Conservation (phyloP, 1,140 invertebrate species). For the Magallana angulata region DNA sequence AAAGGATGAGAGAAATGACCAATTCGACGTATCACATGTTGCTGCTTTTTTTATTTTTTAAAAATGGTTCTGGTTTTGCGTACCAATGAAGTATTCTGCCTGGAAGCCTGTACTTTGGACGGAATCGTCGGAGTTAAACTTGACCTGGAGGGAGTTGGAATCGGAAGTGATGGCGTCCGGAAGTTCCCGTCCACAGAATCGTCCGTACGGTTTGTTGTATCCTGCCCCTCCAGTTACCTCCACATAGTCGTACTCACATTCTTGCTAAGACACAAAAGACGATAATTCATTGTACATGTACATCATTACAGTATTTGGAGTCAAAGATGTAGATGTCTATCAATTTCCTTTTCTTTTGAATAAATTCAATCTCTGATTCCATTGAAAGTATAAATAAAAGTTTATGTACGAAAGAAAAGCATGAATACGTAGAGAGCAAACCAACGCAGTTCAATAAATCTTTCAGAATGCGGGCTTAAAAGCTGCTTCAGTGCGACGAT, state of each 20-base stretch:
- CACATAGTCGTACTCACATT: conserved; percentile 97
- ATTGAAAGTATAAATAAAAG: no score
- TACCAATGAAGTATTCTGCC: conserved; percentile 94
- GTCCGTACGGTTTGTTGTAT: conserved; percentile 88
- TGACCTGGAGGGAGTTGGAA: conserved; percentile 95
- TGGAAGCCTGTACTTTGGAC: conserved; percentile 95
- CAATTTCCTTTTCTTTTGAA: no score
- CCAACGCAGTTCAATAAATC: no score
- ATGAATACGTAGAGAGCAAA: no score
- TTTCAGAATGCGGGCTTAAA: no score
- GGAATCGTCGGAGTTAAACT: conserved; percentile 97
- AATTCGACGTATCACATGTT: no score
- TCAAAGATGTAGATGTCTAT: no score
- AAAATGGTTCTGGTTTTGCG: neutral
- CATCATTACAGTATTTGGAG: neutral
- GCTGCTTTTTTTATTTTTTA: no score
- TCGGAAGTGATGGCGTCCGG: conserved; percentile 93
- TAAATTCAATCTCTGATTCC: no score
- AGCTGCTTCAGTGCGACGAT: no score
- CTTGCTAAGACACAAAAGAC: conserved; percentile 87
- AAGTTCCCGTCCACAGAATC: conserved; percentile 93
- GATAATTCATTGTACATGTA: neutral
- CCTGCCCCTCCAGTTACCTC: conserved; percentile 95
- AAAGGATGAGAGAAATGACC: neutral
- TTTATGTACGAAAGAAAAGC: no score